Evolutionary conservation across 2,797 vertebrate genomes (phyloP).

Genomic region (Gymnoscopelus braueri): DNA sequence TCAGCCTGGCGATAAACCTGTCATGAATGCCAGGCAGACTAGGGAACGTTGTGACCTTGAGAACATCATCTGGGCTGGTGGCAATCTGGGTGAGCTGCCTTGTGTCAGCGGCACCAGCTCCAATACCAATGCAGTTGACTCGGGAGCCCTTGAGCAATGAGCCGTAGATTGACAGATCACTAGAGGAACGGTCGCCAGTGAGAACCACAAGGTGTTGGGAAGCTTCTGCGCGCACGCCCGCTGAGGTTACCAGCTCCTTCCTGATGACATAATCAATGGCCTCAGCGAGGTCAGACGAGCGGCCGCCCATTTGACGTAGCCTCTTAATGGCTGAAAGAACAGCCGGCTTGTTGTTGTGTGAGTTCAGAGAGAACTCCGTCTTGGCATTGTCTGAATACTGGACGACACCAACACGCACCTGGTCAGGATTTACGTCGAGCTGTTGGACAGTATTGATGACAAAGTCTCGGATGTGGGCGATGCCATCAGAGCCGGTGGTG

Average conservation of each 20-base stretch:
- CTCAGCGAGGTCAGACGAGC: constrained; percentile 84
- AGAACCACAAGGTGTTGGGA: constrained; percentile 95
- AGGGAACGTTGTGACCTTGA: constrained; percentile 84
- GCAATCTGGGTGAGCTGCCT: constrained; percentile 85
- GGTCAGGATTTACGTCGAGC: constrained; percentile 85
- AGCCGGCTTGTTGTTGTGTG: constrained; percentile 79
- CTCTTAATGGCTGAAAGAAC: constrained; percentile 85
- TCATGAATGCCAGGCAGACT: constrained; percentile 77
- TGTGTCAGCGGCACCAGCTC: constrained; percentile 78
- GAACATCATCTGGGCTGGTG: constrained; percentile 71
- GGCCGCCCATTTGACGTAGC: constrained; percentile 86
- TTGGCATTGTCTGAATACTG: constrained; percentile 87
- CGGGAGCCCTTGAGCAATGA: constrained; percentile 72
- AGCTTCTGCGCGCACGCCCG: constrained; percentile 87
- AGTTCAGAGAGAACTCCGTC: constrained; percentile 89
- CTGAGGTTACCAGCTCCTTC: constrained; percentile 85
- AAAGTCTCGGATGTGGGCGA: constrained; percentile 92
- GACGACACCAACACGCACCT: constrained; percentile 87
- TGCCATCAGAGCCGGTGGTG: constrained; percentile 67
- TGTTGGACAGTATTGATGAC: constrained; percentile 85
- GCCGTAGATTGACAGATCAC: constrained; percentile 82
- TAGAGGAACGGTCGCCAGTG: constrained; percentile 87
- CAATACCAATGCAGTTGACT: constrained; percentile 88
- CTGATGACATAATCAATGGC: constrained; percentile 87
- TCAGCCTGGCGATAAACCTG: constrained; percentile 76